phyloP scores from a whole-genome alignment of 2,888 invertebrate species.

The Ichneumoninae sp. region DNA sequence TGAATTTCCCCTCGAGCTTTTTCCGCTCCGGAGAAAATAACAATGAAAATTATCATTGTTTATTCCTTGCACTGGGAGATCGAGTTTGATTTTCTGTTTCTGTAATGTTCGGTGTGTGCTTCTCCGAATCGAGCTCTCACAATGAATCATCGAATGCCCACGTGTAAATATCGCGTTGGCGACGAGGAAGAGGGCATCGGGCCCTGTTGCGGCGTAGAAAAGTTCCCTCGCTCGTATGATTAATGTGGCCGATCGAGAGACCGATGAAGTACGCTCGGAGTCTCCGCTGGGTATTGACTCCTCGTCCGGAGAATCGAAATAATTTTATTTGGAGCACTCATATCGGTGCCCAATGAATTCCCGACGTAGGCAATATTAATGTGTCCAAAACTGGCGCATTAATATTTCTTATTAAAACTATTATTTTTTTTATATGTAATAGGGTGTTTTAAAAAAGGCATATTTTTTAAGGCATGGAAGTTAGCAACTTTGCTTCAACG shows the following conservation, averaged over 20 bases:
- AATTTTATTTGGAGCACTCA: conserved; percentile 9
- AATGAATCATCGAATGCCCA: conserved; percentile 66
- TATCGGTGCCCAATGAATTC: no score
- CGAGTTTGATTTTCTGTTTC: neutral
- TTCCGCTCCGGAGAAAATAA: neutral
- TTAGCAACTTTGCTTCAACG: no score
- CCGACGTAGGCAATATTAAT: no score
- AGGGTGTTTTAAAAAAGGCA: no score
- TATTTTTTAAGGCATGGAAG: no score
- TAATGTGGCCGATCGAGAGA: conserved; percentile 53
- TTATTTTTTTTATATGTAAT: no score
- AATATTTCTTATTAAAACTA: no score
- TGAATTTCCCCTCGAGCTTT: conserved; percentile 5
- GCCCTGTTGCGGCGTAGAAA: conserved; percentile 47
- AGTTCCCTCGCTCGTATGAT: conserved; percentile 60
- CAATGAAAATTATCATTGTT: conserved; percentile 1
- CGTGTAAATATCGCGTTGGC: conserved; percentile 65
- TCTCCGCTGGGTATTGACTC: conserved; percentile 30
- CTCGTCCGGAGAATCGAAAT: conserved; percentile 31
- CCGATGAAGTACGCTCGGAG: conserved; percentile 20
- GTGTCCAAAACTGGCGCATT: no score
- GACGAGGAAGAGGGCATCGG: conserved; percentile 56
- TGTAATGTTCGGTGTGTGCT: conserved; percentile 38
- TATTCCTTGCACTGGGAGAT: conserved; percentile 21
- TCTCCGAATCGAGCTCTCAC: conserved; percentile 46